Percentiles rank a stretch among this genome's conserved stretches.
These are phyloP conservation scores for Lycorma delicatula DNA, from an alignment of 1,140 invertebrate genomes.

Conservation along the genomic window DNA sequence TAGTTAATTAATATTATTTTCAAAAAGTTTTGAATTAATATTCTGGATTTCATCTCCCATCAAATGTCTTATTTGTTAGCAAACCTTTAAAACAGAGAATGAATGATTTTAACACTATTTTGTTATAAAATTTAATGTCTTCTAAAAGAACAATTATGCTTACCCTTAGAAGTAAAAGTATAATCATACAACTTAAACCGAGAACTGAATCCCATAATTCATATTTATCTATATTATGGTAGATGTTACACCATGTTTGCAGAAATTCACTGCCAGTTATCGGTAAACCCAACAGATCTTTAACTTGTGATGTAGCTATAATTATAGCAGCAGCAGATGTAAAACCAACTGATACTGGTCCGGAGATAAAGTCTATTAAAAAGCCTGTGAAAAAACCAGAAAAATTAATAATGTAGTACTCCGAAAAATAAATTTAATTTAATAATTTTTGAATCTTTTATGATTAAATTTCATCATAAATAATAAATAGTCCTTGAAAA, in stretches of 20 bases:
- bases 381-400: conserved; percentile 55
- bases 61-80: too few species aligned
- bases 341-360: conserved; percentile 84
- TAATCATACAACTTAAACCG: conserved; percentile 54
- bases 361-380: conserved; percentile 83
- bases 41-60: too few species aligned
- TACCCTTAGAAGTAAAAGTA: conserved; percentile 59
- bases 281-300: conserved; percentile 63
- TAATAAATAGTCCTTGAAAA: too few species aligned
- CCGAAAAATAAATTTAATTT: too few species aligned
- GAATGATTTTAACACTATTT: too few species aligned
- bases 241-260: conserved; percentile 49
- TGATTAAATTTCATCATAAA: too few species aligned
- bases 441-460: too few species aligned
- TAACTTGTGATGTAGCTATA: conserved; percentile 77
- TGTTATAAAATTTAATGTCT: too few species aligned
- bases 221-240: conserved; percentile 56
- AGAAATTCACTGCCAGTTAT: conserved; percentile 56
- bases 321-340: conserved; percentile 84
- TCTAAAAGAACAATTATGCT: too few species aligned
- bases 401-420: neutral
- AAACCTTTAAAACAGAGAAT: too few species aligned
- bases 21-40: too few species aligned
- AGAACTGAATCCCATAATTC: conserved; percentile 55
- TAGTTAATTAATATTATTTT: too few species aligned